Percentiles rank a stretch among this genome's conserved stretches.
These are phyloP conservation scores for Troides helena DNA, from an alignment of 2,888 invertebrate genomes.

Conservation along the genomic window DNA sequence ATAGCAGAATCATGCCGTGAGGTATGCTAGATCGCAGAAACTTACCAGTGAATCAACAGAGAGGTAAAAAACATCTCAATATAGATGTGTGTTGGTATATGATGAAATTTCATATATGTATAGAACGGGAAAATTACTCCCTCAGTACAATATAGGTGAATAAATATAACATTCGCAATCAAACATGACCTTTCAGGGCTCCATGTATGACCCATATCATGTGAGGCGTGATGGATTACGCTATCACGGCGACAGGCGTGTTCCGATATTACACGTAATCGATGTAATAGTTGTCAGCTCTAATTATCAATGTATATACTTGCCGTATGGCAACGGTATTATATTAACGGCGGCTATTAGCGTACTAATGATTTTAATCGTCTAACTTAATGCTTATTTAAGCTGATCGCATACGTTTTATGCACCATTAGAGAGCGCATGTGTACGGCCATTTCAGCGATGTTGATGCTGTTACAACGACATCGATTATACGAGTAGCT, in stretches of 20 bases:
- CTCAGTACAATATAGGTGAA: too few relatives aligned
- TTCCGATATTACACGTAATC: not conserved
- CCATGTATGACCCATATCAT: not conserved
- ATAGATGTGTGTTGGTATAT: too few relatives aligned
- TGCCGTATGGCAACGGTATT: constrained; percentile 30
- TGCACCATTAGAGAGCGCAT: constrained; percentile 39
- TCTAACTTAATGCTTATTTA: constrained; percentile 31
- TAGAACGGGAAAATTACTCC: too few relatives aligned
- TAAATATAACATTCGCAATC: too few relatives aligned
- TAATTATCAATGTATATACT: constrained; percentile 32
- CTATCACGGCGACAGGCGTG: not conserved
- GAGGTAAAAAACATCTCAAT: too few relatives aligned
- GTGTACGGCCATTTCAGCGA: constrained; percentile 35
- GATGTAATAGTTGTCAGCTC: constrained; percentile 12
- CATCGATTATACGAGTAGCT: constrained; percentile 24
- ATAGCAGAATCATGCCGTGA: too few relatives aligned
- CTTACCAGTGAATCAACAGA: too few relatives aligned
- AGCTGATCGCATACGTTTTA: constrained; percentile 36
- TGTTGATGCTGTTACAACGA: constrained; percentile 14
- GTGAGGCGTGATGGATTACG: not conserved
- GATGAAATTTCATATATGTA: too few relatives aligned
- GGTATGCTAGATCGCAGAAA: too few relatives aligned
- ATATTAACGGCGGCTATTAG: constrained; percentile 31
- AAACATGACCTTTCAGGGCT: not conserved
- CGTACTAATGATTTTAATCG: constrained; percentile 37